Conservation (phyloP, 2,888 invertebrate genomes). For the Invenusta paracnida region DNA sequence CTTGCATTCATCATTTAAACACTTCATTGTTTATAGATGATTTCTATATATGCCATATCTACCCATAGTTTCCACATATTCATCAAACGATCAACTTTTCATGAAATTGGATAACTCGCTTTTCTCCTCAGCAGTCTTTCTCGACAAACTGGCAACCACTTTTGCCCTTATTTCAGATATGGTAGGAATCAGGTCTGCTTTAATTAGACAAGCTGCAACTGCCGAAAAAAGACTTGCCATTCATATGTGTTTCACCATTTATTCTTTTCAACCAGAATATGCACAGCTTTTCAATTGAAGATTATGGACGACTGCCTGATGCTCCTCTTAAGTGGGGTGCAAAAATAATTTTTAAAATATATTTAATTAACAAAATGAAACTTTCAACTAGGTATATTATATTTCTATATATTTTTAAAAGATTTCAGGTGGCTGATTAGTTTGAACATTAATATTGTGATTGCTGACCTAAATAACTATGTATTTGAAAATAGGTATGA, state of each 20-base stretch:
- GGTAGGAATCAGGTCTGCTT: background rate
- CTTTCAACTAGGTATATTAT: too few relatives aligned
- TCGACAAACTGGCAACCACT: background rate
- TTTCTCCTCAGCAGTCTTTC: background rate
- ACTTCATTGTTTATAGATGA: background rate
- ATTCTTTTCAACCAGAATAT: background rate
- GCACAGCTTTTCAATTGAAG: background rate
- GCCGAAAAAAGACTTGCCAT: background rate
- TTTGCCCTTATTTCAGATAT: background rate
- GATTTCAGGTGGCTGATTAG: too few relatives aligned
- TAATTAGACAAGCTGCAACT: too few relatives aligned
- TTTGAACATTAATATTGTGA: too few relatives aligned
- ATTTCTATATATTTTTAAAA: too few relatives aligned
- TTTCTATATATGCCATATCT: background rate
- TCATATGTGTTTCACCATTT: background rate
- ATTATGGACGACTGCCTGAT: background rate
- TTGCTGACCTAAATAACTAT: too few relatives aligned
- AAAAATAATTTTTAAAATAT: too few relatives aligned
- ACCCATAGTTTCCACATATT: too few relatives aligned
- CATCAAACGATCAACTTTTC: background rate
- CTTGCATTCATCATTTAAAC: background rate
- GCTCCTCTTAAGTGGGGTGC: too few relatives aligned
- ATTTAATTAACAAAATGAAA: too few relatives aligned
- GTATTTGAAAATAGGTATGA: too few relatives aligned
- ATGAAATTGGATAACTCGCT: background rate